phyloP scores from a whole-genome alignment of 1,140 invertebrate species.

The Parapsyche elsis region DNA sequence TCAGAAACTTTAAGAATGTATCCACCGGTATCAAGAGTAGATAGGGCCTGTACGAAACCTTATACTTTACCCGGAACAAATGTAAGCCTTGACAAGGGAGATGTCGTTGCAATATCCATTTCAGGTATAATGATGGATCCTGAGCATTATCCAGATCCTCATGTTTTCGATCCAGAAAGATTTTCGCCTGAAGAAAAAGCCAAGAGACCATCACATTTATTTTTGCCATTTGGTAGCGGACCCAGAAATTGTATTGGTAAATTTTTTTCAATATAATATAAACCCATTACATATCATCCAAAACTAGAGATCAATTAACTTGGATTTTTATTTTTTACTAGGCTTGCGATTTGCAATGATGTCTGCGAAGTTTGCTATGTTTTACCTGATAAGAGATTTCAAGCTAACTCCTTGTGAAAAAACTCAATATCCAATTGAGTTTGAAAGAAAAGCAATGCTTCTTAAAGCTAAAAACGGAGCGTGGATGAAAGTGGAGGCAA shows the following conservation, averaged over 20 bases:
- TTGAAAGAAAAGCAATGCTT: constrained; percentile 43
- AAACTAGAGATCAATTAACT: neutral
- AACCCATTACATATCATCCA: neutral
- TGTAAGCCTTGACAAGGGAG: constrained; percentile 62
- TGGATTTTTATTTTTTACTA: constrained; percentile 30
- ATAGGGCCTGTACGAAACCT: constrained; percentile 65
- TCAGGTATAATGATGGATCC: constrained; percentile 71
- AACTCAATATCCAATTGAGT: constrained; percentile 44
- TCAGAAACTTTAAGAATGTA: constrained; percentile 72
- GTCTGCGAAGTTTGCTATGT: constrained; percentile 52
- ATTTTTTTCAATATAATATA: neutral
- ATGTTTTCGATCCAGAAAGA: constrained; percentile 71
- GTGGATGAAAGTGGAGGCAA: constrained; percentile 48
- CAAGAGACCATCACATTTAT: constrained; percentile 67
- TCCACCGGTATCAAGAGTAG: constrained; percentile 67
- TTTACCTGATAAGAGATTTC: constrained; percentile 48
- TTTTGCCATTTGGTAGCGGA: constrained; percentile 78
- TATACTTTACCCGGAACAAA: constrained; percentile 66
- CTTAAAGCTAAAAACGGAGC: constrained; percentile 51
- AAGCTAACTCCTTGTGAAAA: constrained; percentile 47
- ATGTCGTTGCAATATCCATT: constrained; percentile 64
- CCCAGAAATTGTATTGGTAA: constrained; percentile 79
- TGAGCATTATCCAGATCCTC: constrained; percentile 69
- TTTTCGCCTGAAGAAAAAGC: constrained; percentile 67
- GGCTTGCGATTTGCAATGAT: constrained; percentile 54